A percentile compares a stretch with the other conserved stretches of the same genome.
phyloP scores from a whole-genome alignment of 2,113 vertebrate genomes.

The Dicrurus megarhynchus region DNA sequence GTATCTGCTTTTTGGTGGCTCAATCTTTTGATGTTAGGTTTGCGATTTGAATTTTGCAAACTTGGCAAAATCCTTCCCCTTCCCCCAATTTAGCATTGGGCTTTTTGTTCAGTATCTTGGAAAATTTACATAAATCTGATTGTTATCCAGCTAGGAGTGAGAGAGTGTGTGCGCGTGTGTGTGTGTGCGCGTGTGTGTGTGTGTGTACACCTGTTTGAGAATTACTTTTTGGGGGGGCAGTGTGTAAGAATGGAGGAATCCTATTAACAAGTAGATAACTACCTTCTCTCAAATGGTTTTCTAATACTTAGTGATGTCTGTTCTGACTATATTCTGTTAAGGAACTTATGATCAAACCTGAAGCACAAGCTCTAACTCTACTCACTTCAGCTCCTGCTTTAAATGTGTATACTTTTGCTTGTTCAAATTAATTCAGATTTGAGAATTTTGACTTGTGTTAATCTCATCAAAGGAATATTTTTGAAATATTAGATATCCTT shows the following conservation, averaged over 20 bases:
- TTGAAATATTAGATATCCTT: background rate
- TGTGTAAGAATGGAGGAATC: background rate
- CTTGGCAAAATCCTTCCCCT: background rate
- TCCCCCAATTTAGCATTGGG: background rate
- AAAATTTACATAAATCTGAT: background rate
- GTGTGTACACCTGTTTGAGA: background rate
- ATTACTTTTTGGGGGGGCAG: background rate
- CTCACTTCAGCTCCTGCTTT: background rate
- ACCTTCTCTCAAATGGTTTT: background rate
- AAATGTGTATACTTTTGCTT: background rate
- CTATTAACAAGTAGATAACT: background rate
- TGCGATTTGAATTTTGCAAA: background rate
- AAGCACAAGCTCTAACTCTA: background rate
- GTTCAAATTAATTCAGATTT: background rate
- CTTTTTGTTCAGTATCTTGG: background rate
- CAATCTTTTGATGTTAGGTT: background rate
- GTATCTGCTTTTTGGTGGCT: background rate
- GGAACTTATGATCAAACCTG: background rate
- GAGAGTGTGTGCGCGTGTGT: no score
- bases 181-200: rapidly evolving
- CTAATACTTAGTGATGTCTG: background rate
- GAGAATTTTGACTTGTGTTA: background rate
- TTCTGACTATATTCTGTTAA: background rate
- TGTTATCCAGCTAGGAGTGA: background rate
- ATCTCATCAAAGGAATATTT: background rate